These are phyloP conservation scores for Petrocephalus sullivani DNA, from an alignment of 2,797 vertebrate species.

Conservation along the genomic window DNA sequence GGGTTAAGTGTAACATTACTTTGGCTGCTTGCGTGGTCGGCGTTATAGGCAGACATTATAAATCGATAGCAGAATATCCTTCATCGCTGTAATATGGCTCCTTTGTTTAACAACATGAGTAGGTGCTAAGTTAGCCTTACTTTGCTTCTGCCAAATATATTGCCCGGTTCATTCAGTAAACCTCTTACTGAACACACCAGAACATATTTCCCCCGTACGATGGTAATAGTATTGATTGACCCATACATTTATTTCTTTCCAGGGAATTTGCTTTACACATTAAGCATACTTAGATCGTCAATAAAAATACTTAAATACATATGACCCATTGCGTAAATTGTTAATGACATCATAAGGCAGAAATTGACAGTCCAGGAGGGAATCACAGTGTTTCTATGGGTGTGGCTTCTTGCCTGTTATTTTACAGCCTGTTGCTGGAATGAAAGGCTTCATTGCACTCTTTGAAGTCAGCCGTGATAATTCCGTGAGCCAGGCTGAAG, in stretches of 20 bases:
- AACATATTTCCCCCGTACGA: not conserved
- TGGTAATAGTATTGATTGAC: not conserved
- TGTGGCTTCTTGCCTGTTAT: not conserved
- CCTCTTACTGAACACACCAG: not conserved
- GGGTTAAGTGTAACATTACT: not conserved
- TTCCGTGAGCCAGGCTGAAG: not conserved
- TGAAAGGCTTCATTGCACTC: not conserved
- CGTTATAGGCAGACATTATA: not conserved
- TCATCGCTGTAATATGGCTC: not conserved
- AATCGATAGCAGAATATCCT: not conserved
- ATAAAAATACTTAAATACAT: not conserved
- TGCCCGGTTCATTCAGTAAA: not conserved
- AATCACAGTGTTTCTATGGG: not conserved
- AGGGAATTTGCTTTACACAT: not conserved
- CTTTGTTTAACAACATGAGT: not conserved
- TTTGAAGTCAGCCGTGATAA: slow-evolving; percentile 4
- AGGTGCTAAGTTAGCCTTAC: not conserved
- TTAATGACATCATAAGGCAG: not conserved
- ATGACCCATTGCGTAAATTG: not conserved
- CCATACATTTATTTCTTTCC: not conserved
- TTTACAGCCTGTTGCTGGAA: not conserved
- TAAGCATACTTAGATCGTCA: not conserved
- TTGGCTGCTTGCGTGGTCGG: not conserved
- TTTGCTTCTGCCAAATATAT: not conserved
- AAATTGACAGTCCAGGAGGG: not conserved